Base-by-base conservation (phyloP, 2,113 vertebrate species). In the Tinamus guttatus region DNA sequence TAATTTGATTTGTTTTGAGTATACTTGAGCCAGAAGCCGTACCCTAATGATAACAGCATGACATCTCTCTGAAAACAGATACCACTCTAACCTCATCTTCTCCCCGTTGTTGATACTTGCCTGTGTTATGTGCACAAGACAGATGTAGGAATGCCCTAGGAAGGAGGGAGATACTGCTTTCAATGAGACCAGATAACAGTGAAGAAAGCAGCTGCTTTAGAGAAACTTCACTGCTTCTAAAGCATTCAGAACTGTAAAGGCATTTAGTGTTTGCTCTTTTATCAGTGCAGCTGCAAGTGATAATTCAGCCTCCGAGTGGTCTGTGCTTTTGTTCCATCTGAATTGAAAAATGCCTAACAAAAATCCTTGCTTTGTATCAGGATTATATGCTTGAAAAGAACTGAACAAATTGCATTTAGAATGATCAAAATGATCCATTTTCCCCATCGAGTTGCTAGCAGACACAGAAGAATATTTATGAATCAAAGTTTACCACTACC, bases 211-310 rank as follows among this genome's bases (percentile, higher is more conserved):
- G 96, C 96, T 96, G 98, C 96, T 94, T 94, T 93, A 87, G 93
- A 94, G 94, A 97, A 96, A 96, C 96, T 96, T 95, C 87, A 77
- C 51, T 95, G 93, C 95, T 92, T 91, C 95, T 82, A 85, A 96
- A 96, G 94, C 90, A 88, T 96, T 97, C 95, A 64, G 84, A 88
- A 91, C 65, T 92, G 91, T 49, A 20, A 89, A 97, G 92, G 96
- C 96, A 92, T 97, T 97, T 97, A 96, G 94, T 95, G 92, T 94
- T 96, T 96, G 95, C 90, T 95, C 96, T 97, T 97, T 98, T 98
- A 98, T 98, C 98, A 97, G 96, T 80, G 97, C 96, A 97, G 98
- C 97, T 98, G 97, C 94, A 97, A 97, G 96, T 98, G 97, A 98
- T 70, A 93, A 95, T 94, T 96, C 97, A 96, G 54, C 96, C 95